phyloP scores from a whole-genome alignment of 2,113 vertebrate genomes.

The Cacatua alba region DNA sequence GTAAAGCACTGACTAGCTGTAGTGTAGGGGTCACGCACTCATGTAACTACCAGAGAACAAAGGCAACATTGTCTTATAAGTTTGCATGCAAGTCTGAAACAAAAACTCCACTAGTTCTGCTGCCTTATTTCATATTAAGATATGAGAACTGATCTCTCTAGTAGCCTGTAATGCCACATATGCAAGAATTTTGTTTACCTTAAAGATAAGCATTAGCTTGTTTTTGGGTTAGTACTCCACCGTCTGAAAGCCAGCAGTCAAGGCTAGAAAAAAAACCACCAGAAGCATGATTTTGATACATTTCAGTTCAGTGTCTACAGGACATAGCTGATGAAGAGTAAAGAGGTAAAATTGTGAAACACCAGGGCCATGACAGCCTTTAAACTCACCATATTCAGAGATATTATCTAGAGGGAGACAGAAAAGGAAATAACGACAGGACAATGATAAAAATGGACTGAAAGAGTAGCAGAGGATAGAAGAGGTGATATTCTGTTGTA shows the following conservation, averaged over 20 bases:
- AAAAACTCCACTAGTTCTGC: background rate
- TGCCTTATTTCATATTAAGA: background rate
- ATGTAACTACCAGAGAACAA: accelerated
- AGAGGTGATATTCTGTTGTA: background rate
- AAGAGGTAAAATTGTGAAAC: background rate
- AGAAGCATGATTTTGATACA: background rate
- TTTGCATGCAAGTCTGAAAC: background rate
- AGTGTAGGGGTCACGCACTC: background rate
- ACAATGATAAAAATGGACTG: background rate
- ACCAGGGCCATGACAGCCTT: accelerated
- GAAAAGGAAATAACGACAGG: background rate
- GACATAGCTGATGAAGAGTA: background rate
- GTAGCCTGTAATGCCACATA: background rate
- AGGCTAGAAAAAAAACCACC: background rate
- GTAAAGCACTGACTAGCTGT: background rate
- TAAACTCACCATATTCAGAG: background rate
- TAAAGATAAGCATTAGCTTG: background rate
- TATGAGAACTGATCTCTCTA: background rate
- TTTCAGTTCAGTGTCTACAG: background rate
- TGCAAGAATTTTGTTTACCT: background rate
- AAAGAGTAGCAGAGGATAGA: background rate
- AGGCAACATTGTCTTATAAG: background rate
- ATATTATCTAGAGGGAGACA: background rate
- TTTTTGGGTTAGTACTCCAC: background rate
- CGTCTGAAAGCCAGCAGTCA: background rate